Evolutionary conservation across 1,140 invertebrate species (phyloP).

Genomic region (Nephila pilipes): DNA sequence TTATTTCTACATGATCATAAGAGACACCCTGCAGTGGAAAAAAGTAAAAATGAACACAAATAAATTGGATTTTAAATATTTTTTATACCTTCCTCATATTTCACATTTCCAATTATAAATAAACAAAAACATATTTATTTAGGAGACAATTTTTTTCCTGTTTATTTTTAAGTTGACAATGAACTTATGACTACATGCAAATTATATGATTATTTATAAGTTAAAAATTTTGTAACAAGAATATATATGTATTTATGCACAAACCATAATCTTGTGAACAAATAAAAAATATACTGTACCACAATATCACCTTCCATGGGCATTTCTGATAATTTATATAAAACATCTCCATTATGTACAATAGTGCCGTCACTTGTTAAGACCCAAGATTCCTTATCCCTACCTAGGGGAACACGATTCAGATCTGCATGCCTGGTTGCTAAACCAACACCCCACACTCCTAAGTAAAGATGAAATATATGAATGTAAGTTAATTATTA

Average conservation of each 20-base stretch:
- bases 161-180: too few species aligned
- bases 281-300: conserved; percentile 82
- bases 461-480: conserved; percentile 79
- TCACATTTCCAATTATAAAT: too few species aligned
- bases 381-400: conserved; percentile 94
- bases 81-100: too few species aligned
- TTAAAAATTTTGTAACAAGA: too few species aligned
- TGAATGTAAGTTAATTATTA: neutral
- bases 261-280: too few species aligned
- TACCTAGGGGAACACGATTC: conserved; percentile 90
- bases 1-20: conserved; percentile 98
- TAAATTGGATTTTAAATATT: too few species aligned
- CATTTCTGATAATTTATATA: conserved; percentile 85
- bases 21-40: conserved; percentile 88
- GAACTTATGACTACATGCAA: too few species aligned
- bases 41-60: too few species aligned
- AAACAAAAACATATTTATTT: too few species aligned
- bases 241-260: too few species aligned
- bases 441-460: conserved; percentile 95
- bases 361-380: conserved; percentile 93
- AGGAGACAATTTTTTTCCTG: too few species aligned
- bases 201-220: too few species aligned
- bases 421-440: conserved; percentile 93
- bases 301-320: conserved; percentile 97
- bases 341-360: conserved; percentile 90